phyloP scores from a whole-genome alignment of 2,113 vertebrate species.

The Amia ocellicauda region DNA sequence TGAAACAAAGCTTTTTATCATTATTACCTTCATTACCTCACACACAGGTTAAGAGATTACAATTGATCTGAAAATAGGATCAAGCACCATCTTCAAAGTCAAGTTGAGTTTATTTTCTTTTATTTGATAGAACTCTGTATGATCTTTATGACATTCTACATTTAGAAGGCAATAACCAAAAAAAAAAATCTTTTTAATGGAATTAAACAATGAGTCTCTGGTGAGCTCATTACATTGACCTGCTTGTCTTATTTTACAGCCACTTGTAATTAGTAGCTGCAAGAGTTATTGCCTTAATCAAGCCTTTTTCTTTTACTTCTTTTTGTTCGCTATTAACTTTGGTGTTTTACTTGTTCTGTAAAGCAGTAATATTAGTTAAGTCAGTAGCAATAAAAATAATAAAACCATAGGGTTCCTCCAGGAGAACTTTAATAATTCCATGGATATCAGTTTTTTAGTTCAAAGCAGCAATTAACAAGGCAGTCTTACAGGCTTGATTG shows the following conservation, averaged over 20 bases:
- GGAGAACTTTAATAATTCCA: slow-evolving; percentile 66
- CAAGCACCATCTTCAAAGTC: slow-evolving; percentile 58
- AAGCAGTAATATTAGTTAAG: slow-evolving; percentile 61
- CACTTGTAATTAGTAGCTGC: slow-evolving; percentile 70
- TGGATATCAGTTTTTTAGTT: slow-evolving; percentile 57
- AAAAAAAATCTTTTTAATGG: slow-evolving; percentile 70
- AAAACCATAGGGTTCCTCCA: slow-evolving; percentile 65
- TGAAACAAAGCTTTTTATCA: slow-evolving; percentile 28
- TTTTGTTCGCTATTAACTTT: slow-evolving; percentile 61
- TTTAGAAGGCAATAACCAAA: slow-evolving; percentile 47
- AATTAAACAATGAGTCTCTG: slow-evolving; percentile 67
- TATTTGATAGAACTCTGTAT: slow-evolving; percentile 46
- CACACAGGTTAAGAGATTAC: background rate
- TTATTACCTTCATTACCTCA: slow-evolving; percentile 24
- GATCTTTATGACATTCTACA: slow-evolving; percentile 5
- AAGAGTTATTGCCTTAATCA: slow-evolving; percentile 70
- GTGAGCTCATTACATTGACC: slow-evolving; percentile 73
- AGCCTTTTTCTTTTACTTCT: slow-evolving; percentile 57
- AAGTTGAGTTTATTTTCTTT: slow-evolving; percentile 50
- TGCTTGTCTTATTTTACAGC: slow-evolving; percentile 72
- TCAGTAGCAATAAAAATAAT: slow-evolving; percentile 63
- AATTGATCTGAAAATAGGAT: slow-evolving; percentile 21
- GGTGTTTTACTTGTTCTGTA: slow-evolving; percentile 45
- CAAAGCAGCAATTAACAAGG: slow-evolving; percentile 59
- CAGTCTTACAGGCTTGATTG: slow-evolving; percentile 34